Conservation (phyloP, 1,140 invertebrate genomes). For the Orius insidiosus region DNA sequence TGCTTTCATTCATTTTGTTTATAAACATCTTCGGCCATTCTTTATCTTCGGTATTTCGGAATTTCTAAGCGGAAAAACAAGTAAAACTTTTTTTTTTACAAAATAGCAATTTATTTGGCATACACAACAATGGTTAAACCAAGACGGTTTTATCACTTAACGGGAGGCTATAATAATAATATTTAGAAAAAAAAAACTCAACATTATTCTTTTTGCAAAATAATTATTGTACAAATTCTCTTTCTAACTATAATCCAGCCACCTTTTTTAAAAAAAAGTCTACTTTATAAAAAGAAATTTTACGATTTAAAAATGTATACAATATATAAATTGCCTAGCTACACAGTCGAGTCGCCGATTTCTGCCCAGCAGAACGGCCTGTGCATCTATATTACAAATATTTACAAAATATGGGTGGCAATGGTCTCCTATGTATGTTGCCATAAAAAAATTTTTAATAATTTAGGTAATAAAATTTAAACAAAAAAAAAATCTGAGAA, state of each 20-base stretch:
- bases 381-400: background rate
- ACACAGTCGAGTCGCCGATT: background rate
- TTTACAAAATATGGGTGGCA: conserved; percentile 3
- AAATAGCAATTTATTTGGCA: conserved; percentile 15
- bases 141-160: background rate
- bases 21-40: too few relatives aligned
- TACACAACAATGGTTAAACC: conserved; percentile 13
- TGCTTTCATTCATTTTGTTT: too few relatives aligned
- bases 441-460: conserved; percentile 9
- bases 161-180: background rate
- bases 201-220: background rate
- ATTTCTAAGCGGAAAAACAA: background rate
- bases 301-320: background rate
- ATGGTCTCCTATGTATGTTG: conserved; percentile 6
- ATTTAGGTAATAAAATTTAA: conserved; percentile 13
- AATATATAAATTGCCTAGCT: conserved; percentile 1
- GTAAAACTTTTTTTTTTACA: conserved; percentile 5
- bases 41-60: too few relatives aligned
- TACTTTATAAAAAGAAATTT: background rate
- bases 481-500: conserved; percentile 2
- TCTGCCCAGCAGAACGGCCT: background rate
- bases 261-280: conserved; percentile 4
- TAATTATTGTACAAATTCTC: background rate
- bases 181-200: background rate
- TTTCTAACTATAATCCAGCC: background rate